Conservation (phyloP, 1,140 invertebrate genomes). For the Brachionus paranguensis region DNA sequence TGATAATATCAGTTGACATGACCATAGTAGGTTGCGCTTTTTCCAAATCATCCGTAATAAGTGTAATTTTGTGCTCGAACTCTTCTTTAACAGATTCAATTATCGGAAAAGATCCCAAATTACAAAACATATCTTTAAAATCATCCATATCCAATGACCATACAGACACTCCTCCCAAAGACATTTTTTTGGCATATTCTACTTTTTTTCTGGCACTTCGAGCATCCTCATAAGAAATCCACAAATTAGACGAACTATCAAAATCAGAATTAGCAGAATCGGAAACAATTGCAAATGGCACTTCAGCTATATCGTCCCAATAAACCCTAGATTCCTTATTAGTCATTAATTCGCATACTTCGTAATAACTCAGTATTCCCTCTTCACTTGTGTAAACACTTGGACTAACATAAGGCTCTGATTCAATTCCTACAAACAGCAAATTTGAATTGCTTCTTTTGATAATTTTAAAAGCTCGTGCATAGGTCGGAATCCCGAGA, state of each 20-base stretch:
- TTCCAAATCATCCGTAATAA: background rate
- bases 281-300: conserved; percentile 28
- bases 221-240: conserved; percentile 40
- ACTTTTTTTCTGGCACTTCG: conserved; percentile 50
- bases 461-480: conserved; percentile 48
- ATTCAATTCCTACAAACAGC: conserved; percentile 31
- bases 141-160: conserved; percentile 97
- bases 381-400: conserved; percentile 45
- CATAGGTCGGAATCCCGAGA: conserved; percentile 91
- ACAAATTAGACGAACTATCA: background rate
- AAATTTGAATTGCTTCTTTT: conserved; percentile 23
- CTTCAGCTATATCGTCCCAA: conserved; percentile 28
- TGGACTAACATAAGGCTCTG: conserved; percentile 25
- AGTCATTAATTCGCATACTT: conserved; percentile 49
- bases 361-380: conserved; percentile 49
- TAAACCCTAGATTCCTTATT: conserved; percentile 33
- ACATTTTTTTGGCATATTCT: conserved; percentile 81
- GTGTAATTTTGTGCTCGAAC: conserved; percentile 28
- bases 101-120: conserved; percentile 26
- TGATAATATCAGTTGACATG: background rate
- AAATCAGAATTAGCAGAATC: background rate
- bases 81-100: conserved; percentile 41
- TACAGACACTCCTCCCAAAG: conserved; percentile 87
- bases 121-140: conserved; percentile 65
- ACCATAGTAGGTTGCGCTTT: background rate